Conservation (phyloP, 2,113 vertebrate species). For the Sylvilagus bachmani region DNA sequence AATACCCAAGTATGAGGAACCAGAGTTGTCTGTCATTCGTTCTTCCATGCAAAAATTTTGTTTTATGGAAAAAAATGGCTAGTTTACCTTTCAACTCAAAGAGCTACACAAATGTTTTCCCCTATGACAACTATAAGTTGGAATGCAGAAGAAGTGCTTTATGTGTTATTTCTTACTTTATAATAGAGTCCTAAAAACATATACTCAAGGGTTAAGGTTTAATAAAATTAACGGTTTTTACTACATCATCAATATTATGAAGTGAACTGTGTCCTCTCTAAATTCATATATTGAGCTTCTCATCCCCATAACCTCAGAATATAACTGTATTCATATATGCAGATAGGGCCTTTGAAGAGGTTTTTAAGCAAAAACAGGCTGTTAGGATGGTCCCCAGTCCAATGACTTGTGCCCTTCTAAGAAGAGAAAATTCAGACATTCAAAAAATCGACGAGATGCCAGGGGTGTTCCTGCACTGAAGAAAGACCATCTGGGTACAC, state of each 20-base stretch:
- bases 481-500: not conserved
- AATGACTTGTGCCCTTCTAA: not conserved
- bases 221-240: constrained; percentile 13
- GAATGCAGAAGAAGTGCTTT: not conserved
- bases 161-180: not conserved
- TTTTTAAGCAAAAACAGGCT: not conserved
- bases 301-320: not conserved
- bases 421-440: not conserved
- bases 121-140: not conserved
- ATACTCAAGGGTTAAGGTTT: not conserved
- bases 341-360: not conserved
- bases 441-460: not conserved
- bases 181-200: not conserved
- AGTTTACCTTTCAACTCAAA: not conserved
- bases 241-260: not conserved
- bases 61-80: not conserved
- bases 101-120: not conserved
- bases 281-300: not conserved
- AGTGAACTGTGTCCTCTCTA: not conserved
- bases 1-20: not conserved
- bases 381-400: not conserved
- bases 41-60: constrained; percentile 16
- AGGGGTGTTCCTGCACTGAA: not conserved
- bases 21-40: not conserved
- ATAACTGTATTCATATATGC: not conserved